A percentile compares a stretch with the other conserved stretches of the same genome.
These are phyloP conservation scores for Lepidurus apus DNA, from an alignment of 1,140 invertebrate species.

Conservation along the genomic window DNA sequence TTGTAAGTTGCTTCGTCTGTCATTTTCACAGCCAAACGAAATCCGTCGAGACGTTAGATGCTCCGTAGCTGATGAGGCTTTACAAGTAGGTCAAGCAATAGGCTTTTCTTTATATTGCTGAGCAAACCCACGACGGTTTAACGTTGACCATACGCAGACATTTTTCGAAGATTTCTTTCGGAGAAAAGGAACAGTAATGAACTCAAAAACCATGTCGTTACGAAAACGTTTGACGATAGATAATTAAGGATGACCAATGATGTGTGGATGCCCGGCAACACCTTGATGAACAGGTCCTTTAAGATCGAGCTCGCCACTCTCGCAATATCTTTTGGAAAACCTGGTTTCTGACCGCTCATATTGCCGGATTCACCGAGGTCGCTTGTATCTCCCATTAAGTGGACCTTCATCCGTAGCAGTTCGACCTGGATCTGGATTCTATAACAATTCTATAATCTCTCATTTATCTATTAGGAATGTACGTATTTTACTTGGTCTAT, in stretches of 20 bases:
- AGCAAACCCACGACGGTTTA: background rate
- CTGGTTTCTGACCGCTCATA: background rate
- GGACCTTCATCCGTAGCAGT: background rate
- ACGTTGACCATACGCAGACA: background rate
- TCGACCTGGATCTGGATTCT: background rate
- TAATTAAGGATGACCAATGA: background rate
- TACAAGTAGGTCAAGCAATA: too few relatives aligned
- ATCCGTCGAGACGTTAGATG: too few relatives aligned
- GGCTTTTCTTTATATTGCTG: too few relatives aligned
- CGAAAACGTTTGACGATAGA: background rate
- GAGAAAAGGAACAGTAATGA: background rate
- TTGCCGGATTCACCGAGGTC: background rate
- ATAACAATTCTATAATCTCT: background rate
- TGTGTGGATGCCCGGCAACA: background rate
- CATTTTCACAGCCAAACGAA: background rate
- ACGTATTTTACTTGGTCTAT: background rate
- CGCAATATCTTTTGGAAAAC: background rate
- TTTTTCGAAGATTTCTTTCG: background rate
- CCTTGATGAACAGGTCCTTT: background rate
- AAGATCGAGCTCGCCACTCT: background rate
- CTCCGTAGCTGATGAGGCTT: too few relatives aligned
- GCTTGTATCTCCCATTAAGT: background rate
- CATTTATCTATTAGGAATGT: background rate
- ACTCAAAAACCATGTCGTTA: background rate
- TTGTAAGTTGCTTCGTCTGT: conserved; percentile 6